phyloP scores from a whole-genome alignment of 2,113 vertebrate genomes.

The Platysteira castanea region DNA sequence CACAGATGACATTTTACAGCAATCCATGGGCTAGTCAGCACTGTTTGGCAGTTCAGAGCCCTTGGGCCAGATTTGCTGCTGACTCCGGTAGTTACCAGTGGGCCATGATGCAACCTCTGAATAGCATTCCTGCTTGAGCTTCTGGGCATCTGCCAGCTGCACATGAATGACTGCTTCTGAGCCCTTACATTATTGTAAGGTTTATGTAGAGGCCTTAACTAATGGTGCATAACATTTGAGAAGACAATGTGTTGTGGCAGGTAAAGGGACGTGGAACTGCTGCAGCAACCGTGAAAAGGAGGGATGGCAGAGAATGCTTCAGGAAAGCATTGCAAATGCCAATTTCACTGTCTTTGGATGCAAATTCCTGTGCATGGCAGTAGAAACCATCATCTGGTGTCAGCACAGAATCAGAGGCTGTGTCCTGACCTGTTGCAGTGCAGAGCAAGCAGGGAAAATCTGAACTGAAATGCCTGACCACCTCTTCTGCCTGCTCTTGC shows the following conservation, averaged over 20 bases:
- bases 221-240: conserved; percentile 21
- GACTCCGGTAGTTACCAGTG: conserved; percentile 9
- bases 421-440: not conserved
- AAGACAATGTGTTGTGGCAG: conserved; percentile 21
- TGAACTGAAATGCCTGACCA: not conserved
- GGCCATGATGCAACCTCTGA: conserved; percentile 9
- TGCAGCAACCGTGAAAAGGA: not conserved
- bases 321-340: not conserved
- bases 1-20: conserved; percentile 31
- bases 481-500: not conserved
- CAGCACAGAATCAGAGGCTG: not conserved
- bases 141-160: not conserved
- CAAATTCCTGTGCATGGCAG: not conserved
- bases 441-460: not conserved
- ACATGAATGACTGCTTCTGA: not conserved
- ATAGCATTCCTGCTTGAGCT: conserved; percentile 1
- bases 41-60: conserved; percentile 12
- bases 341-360: not conserved
- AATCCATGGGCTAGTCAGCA: conserved; percentile 8
- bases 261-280: not conserved
- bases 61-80: conserved; percentile 27
- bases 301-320: not conserved
- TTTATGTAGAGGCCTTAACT: conserved; percentile 1
- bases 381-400: not conserved
- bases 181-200: not conserved